These are phyloP conservation scores for Cyphomyrus discorhynchus DNA, from an alignment of 2,113 vertebrate genomes.

Conservation along the genomic window DNA sequence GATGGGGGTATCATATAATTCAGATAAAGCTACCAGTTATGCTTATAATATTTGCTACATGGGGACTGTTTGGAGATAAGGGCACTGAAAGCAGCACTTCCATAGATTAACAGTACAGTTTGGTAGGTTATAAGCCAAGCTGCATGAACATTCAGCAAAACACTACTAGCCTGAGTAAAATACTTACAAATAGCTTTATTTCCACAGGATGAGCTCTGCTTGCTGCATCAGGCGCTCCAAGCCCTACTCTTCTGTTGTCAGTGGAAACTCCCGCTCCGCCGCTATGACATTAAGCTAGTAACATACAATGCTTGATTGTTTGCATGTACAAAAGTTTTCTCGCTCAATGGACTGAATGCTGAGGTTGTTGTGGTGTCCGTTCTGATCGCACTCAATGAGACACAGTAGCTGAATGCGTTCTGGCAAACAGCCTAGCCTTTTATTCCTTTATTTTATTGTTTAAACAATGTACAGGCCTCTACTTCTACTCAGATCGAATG, in stretches of 20 bases:
- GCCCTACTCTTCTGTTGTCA: background rate
- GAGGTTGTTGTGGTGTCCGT: background rate
- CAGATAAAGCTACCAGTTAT: conserved; percentile 29
- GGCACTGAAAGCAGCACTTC: background rate
- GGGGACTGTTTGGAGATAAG: background rate
- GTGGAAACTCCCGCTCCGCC: background rate
- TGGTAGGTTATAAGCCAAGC: background rate
- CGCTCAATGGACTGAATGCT: background rate
- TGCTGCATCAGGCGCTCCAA: background rate
- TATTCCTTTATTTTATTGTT: background rate
- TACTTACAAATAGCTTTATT: background rate
- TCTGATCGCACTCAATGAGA: background rate
- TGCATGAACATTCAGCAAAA: background rate
- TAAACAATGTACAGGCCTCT: background rate
- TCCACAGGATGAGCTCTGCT: background rate
- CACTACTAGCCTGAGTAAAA: background rate
- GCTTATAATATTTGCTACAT: conserved; percentile 43
- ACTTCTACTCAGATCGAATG: conserved; percentile 12
- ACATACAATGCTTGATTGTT: conserved; percentile 6
- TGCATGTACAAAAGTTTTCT: conserved; percentile 14
- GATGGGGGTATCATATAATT: conserved; percentile 35
- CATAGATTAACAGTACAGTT: background rate
- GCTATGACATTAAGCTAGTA: conserved; percentile 12
- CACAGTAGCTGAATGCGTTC: background rate
- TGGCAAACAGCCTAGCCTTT: conserved; percentile 6